Base-by-base conservation (phyloP, 2,888 invertebrate species). In the Plusia festucae region DNA sequence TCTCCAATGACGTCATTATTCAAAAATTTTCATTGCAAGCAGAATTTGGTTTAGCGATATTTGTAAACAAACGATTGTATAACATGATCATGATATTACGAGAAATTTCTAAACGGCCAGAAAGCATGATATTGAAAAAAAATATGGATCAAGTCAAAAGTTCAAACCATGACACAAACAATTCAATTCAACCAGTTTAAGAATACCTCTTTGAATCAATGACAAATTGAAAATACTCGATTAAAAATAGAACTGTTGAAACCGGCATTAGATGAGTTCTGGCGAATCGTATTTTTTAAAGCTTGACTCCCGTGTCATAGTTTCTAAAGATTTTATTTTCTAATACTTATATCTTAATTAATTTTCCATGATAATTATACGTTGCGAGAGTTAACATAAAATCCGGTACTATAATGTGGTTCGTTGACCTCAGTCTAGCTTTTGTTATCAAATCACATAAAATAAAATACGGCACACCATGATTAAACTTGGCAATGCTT, bases 1-100 rank as follows among this genome's bases (percentile, higher is more conserved):
- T 40, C n/a, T 40, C 40, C 40, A 34, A 2, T 15, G n/a, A 40
- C 40, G n/a, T 24, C 24, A 24, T n/a, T 40, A 13, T 15, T 34
- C 34, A n/a, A 30, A 61, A 56, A 60, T 22, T 22, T 9, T 34
- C 52, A 54, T 22, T 30, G 46, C 44, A 20, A 59, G 34, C 30
- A 34, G 22, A 53, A 63, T 46, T 69, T 70, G 61, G 59, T 61
- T 22, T 65, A 56, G 53, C 20, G 55, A 34, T 54, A 58, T 68
- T 70, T 69, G 58, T 69, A 63, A 58, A 60, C 13, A 60, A 63
- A 65, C 61, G 61, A 58, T 78, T 78, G 68, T 60, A 15, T 60
- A 69, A 72, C 49, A 60, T 32, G 54, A 67, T 58, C 78, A 78
- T 72, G 78, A 78, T 68, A 60, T 55, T 22, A 73, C 64, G 64